phyloP scores from a whole-genome alignment of 2,797 vertebrate genomes.

The Masticophis lateralis region DNA sequence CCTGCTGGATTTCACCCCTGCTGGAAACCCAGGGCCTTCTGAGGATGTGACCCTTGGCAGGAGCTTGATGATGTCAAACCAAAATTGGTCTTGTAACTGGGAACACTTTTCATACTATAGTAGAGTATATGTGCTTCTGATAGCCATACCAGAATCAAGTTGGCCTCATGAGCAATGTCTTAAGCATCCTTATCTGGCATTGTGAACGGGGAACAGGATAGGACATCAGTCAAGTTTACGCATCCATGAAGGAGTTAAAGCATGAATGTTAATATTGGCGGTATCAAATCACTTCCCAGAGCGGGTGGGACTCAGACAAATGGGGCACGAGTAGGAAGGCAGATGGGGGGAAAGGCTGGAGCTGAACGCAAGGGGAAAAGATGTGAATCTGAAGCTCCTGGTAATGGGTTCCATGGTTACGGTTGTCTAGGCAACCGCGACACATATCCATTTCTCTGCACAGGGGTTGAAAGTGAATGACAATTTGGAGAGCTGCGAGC shows the following conservation, averaged over 20 bases:
- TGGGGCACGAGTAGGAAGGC: not conserved
- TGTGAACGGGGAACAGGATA: not conserved
- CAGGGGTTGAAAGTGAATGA: slow-evolving; percentile 66
- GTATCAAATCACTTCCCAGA: slow-evolving; percentile 57
- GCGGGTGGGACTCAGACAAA: slow-evolving; percentile 18
- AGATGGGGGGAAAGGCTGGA: not conserved
- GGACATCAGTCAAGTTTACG: slow-evolving; percentile 18
- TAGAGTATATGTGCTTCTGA: not conserved
- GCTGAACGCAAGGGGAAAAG: not conserved
- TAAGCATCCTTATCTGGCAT: not conserved
- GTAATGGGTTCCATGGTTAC: slow-evolving; percentile 65
- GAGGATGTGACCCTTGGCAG: not conserved
- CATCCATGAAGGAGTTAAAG: slow-evolving; percentile 9
- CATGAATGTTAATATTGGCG: slow-evolving; percentile 6
- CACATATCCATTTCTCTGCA: slow-evolving; percentile 43
- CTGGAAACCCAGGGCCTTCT: too few relatives aligned
- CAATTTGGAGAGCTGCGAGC: slow-evolving; percentile 68
- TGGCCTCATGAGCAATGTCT: not conserved
- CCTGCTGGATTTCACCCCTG: too few relatives aligned
- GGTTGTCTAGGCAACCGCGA: slow-evolving; percentile 64
- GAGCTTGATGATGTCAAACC: not conserved
- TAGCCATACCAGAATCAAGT: not conserved
- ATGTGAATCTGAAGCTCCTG: slow-evolving; percentile 53
- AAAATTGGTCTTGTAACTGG: not conserved
- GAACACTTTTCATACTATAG: not conserved